Evolutionary conservation across 2,113 vertebrate species (phyloP).

Genomic region (Edolisoma coerulescens): DNA sequence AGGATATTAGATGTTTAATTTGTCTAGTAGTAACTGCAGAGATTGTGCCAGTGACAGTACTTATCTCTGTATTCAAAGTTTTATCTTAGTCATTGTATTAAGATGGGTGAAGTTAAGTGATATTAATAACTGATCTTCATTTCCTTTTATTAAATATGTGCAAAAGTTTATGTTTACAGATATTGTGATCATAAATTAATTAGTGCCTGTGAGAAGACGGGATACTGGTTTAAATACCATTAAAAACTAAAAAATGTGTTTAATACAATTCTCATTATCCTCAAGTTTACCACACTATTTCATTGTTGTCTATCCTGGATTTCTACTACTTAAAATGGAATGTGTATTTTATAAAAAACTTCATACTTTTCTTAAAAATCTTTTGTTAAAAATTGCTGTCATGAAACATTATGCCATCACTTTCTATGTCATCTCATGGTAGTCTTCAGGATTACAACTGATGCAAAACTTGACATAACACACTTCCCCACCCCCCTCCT

Average conservation of each 20-base stretch:
- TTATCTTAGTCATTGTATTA: not conserved
- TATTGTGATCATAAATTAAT: not conserved
- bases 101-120: not conserved
- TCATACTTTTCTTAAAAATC: not conserved
- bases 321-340: not conserved
- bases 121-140: not conserved
- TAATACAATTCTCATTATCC: not conserved
- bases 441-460: not conserved
- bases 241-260: not conserved
- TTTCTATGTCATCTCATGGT: not conserved
- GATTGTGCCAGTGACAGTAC: not conserved
- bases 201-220: not conserved
- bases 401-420: not conserved
- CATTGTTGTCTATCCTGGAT: not conserved
- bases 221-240: not conserved
- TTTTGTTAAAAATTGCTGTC: not conserved
- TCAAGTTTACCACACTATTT: not conserved
- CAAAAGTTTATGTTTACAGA: not conserved
- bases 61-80: not conserved
- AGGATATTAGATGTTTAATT: not conserved
- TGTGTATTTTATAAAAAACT: not conserved
- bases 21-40: not conserved
- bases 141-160: not conserved
- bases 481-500: accelerated
- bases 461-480: not conserved